Base-by-base conservation (phyloP, 1,140 invertebrate genomes). In the Lepidurus apus region DNA sequence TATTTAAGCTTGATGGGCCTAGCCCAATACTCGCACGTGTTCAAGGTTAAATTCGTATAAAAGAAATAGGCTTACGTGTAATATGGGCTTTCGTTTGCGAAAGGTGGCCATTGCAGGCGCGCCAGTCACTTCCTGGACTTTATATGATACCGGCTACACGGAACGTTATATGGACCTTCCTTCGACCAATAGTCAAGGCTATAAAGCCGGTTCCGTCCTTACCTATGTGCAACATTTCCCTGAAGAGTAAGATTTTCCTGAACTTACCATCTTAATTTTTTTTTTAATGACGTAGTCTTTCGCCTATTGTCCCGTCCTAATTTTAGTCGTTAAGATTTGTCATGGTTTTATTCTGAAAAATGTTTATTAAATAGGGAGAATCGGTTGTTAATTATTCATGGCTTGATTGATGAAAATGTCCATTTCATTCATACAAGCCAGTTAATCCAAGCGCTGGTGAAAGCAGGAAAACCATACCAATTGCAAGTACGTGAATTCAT, bases 391-490 rank as follows among this genome's bases (percentile, higher is more conserved):
- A 96, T 99, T 65, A 94, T 99, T 81, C 98, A 99, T 86, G 98
- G 98, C 7, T 87, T 98, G 74, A 96, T 98, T 77, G 98, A 99
- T 86, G 98, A 99, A 86, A 99, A 99, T 85, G 98, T 99, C n/a
- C 98, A 99, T 86, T 99, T 99, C 85, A 92, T 92, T 82, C 97
- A 99, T 84, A 98, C 97, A 11, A 95, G 92, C 84, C 91, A 93
- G 81, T 85, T 99, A 74, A 93, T 99, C 43, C 93, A 94, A 83
- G 91, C 93, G 74, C 87, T 99, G 76, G 91, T 98, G 74, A 92
- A 93, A 81, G 92, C 92, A 42, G 96, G 96, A 74, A 99, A 99
- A 86, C 93, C 90, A 86, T 96, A 97, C 86, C 90, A 94, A 82
- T 85, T 96, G 43, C 93, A 98, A 90, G 90, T 91, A 83, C 75